Evolutionary conservation across 1,140 invertebrate genomes (phyloP).

Genomic region (Monochamus saltuarius): DNA sequence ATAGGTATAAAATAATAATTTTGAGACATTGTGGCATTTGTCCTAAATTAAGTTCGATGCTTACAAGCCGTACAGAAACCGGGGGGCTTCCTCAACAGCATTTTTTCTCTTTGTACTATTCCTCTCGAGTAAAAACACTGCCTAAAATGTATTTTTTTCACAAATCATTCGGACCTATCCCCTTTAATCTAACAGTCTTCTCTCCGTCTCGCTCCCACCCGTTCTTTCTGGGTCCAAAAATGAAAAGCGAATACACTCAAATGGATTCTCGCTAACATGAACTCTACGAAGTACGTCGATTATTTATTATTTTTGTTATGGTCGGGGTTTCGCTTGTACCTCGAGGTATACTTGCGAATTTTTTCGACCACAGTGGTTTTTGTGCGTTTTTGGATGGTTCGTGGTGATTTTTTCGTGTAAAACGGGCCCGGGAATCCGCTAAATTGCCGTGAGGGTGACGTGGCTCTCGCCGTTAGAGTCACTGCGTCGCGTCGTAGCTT

Average conservation of each 20-base stretch:
- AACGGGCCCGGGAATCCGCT: not conserved
- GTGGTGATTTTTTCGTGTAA: not conserved
- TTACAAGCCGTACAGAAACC: too few species aligned
- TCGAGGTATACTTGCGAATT: not conserved
- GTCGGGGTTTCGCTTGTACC: slow-evolving; percentile 1
- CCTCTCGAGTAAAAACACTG: not conserved
- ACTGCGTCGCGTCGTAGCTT: slow-evolving; percentile 22
- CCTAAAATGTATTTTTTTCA: slow-evolving; percentile 26
- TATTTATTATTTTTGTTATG: slow-evolving; percentile 27
- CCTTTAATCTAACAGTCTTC: slow-evolving; percentile 44
- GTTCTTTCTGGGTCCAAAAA: slow-evolving; percentile 19
- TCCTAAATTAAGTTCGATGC: too few species aligned
- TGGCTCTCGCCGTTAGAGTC: slow-evolving; percentile 13
- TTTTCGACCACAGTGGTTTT: not conserved
- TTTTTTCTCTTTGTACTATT: too few species aligned
- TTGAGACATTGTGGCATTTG: too few species aligned
- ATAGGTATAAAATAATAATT: too few species aligned
- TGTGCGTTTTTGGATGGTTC: not conserved
- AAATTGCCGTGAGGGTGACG: slow-evolving; percentile 11
- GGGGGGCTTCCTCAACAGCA: too few species aligned
- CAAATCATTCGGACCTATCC: slow-evolving; percentile 29
- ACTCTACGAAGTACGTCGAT: slow-evolving; percentile 30
- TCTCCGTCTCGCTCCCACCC: slow-evolving; percentile 32
- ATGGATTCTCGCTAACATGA: slow-evolving; percentile 26
- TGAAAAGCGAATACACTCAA: slow-evolving; percentile 32